Evolutionary conservation across 53 echinoderm and acorn worm genomes (phyloP).

Genomic region (Arbacia lixula): DNA sequence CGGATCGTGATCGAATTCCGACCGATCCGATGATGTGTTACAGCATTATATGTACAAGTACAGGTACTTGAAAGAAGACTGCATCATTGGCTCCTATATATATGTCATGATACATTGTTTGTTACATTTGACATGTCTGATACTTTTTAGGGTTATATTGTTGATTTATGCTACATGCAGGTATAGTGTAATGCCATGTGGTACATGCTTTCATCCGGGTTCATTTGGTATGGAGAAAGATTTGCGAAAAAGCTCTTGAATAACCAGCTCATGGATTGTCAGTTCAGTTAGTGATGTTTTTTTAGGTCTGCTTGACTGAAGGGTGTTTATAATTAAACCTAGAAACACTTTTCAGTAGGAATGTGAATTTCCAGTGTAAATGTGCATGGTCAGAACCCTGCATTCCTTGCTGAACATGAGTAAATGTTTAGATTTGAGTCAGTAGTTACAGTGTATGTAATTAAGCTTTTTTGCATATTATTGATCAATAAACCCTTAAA

Average conservation of each 20-base stretch:
- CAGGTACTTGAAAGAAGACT: not conserved
- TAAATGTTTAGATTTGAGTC: not conserved
- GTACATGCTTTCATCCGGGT: not conserved
- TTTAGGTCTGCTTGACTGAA: not conserved
- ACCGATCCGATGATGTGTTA: not conserved
- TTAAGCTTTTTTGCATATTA: not conserved
- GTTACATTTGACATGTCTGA: not conserved
- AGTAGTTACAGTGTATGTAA: not conserved
- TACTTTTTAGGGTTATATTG: not conserved
- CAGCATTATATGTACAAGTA: not conserved
- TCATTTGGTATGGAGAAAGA: not conserved
- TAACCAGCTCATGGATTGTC: not conserved
- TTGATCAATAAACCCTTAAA: not conserved
- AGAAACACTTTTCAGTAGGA: not conserved
- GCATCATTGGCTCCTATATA: not conserved
- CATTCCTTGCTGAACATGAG: not conserved
- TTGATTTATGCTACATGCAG: not conserved
- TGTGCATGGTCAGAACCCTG: not conserved
- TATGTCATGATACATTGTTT: not conserved
- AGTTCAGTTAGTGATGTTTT: not conserved
- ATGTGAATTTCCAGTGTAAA: not conserved
- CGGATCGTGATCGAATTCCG: not conserved
- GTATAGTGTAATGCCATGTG: not conserved
- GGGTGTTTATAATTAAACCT: not conserved
- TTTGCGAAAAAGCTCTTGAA: not conserved